Percentiles rank a stretch among this genome's conserved stretches.
These are phyloP conservation scores for Synergus laeviventris DNA, from an alignment of 2,888 invertebrate genomes.

Conservation along the genomic window DNA sequence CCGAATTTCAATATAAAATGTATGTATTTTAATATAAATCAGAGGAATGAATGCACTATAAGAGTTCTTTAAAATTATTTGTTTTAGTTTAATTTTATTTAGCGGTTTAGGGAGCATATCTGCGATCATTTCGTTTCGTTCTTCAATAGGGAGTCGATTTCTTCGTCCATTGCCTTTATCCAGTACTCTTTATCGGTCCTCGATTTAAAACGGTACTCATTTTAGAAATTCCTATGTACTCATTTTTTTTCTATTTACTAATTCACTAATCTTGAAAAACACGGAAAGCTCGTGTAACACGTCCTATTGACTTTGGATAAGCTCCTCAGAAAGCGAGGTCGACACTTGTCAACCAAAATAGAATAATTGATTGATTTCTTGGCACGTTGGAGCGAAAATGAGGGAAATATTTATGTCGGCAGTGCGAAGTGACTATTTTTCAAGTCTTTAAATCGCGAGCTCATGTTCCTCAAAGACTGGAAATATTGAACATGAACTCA, in stretches of 20 bases:
- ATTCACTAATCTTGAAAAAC: not conserved
- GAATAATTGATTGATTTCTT: slow-evolving; percentile 40
- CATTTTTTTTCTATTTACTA: not conserved
- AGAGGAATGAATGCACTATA: too few species aligned
- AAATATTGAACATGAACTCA: slow-evolving; percentile 24
- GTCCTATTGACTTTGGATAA: slow-evolving; percentile 36
- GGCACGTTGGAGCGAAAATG: slow-evolving; percentile 29
- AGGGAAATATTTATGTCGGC: slow-evolving; percentile 31
- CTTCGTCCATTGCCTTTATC: too few species aligned
- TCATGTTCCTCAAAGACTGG: not conserved
- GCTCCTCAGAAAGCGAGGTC: slow-evolving; percentile 27
- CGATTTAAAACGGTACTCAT: too few species aligned
- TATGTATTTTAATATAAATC: too few species aligned
- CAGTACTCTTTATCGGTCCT: too few species aligned
- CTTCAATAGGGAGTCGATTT: too few species aligned
- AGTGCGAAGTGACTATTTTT: slow-evolving; percentile 35
- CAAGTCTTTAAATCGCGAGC: not conserved
- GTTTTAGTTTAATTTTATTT: too few species aligned
- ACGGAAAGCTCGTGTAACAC: slow-evolving; percentile 29
- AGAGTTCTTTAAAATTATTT: too few species aligned
- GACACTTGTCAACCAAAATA: slow-evolving; percentile 37
- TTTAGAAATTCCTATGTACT: not conserved
- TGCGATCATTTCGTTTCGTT: too few species aligned
- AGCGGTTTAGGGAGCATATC: too few species aligned
- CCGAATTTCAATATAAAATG: too few species aligned